A percentile compares a stretch with the other conserved stretches of the same genome.
These are phyloP conservation scores for Drosophila guanche DNA, from an alignment of 1,140 invertebrate species.

Conservation along the genomic window DNA sequence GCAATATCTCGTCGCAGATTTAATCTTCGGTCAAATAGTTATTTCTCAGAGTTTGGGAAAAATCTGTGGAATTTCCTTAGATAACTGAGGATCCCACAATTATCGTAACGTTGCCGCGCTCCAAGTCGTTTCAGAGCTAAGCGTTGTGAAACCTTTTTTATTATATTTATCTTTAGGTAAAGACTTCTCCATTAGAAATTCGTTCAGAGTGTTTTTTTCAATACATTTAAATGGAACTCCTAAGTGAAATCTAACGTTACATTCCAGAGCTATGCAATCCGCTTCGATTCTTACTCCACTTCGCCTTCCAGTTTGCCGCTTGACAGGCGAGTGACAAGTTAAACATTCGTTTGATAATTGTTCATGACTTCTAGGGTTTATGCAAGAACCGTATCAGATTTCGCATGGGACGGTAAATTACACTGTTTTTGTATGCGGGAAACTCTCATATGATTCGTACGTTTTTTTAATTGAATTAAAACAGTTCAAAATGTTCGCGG, in stretches of 20 bases:
- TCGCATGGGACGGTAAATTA: conserved; percentile 47
- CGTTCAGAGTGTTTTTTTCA: too few relatives aligned
- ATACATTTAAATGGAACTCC: background rate
- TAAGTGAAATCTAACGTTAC: conserved; percentile 7
- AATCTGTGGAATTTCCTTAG: conserved; percentile 52
- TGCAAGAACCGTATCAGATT: conserved; percentile 72
- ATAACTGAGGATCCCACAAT: conserved; percentile 62
- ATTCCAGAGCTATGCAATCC: conserved; percentile 20
- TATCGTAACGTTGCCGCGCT: conserved; percentile 38
- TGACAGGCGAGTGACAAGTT: conserved; percentile 63
- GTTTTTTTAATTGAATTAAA: too few relatives aligned
- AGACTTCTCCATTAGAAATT: too few relatives aligned
- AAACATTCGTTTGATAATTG: conserved; percentile 74
- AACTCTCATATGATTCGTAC: conserved; percentile 8
- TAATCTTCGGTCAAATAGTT: conserved; percentile 56
- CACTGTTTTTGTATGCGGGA: conserved; percentile 40
- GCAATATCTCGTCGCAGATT: background rate
- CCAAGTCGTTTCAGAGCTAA: conserved; percentile 28
- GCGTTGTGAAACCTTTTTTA: conserved; percentile 22
- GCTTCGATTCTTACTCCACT: conserved; percentile 1
- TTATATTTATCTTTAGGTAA: background rate
- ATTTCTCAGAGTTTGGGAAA: conserved; percentile 51
- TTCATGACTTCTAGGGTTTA: conserved; percentile 44
- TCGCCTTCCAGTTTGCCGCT: background rate
- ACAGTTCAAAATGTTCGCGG: too few relatives aligned